These are phyloP conservation scores for Pachyuromys duprasi DNA, from an alignment of 2,797 vertebrate species.

Conservation along the genomic window DNA sequence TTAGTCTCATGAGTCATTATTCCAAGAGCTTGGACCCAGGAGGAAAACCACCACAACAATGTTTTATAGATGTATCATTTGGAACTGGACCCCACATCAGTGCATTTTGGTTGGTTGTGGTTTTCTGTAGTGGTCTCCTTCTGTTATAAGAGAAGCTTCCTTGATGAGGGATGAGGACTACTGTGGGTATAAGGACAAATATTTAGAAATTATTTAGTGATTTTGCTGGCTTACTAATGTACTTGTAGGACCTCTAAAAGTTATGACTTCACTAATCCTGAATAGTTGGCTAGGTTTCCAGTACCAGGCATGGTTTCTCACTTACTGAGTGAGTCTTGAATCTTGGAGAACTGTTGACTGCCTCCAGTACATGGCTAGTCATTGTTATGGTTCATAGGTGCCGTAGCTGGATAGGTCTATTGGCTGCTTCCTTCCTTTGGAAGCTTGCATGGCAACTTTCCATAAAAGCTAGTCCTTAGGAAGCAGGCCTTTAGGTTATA, in stretches of 20 bases:
- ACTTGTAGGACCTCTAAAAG: not conserved
- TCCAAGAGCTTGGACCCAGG: too few relatives aligned
- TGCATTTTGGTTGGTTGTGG: not conserved
- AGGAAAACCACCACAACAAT: too few relatives aligned
- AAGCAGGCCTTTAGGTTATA: not conserved
- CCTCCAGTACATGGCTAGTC: not conserved
- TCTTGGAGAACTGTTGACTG: not conserved
- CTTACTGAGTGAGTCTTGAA: not conserved
- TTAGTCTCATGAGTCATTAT: too few relatives aligned
- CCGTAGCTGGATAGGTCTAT: not conserved
- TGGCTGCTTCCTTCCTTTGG: not conserved
- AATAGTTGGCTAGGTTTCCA: not conserved
- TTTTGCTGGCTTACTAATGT: not conserved
- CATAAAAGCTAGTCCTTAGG: not conserved
- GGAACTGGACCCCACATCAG: not conserved
- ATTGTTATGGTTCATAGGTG: not conserved
- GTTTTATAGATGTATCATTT: not conserved
- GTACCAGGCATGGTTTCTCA: not conserved
- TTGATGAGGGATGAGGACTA: not conserved
- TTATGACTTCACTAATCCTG: not conserved
- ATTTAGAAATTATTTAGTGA: not conserved
- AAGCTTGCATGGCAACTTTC: not conserved
- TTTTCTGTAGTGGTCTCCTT: not conserved
- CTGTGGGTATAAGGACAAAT: not conserved
- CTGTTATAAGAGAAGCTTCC: not conserved